Percentiles rank a stretch among this genome's conserved stretches.
These are phyloP conservation scores for Channa argus DNA, from an alignment of 2,113 vertebrate species.

Conservation along the genomic window DNA sequence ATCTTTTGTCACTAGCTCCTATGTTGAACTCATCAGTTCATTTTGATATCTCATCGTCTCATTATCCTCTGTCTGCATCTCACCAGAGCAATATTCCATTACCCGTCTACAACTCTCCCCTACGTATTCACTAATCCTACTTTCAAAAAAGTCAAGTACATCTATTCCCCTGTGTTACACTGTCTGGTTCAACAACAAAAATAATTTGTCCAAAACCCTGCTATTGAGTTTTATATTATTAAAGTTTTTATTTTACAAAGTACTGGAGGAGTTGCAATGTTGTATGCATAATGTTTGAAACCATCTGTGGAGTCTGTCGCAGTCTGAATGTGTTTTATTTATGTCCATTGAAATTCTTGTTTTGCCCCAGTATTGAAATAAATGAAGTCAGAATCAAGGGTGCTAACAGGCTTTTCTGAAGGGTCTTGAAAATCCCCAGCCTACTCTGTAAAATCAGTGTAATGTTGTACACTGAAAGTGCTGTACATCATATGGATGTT, in stretches of 20 bases:
- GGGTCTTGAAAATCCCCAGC: constrained; percentile 64
- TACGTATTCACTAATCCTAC: constrained; percentile 36
- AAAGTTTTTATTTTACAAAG: constrained; percentile 60
- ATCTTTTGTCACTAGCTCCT: constrained; percentile 67
- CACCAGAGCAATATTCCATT: constrained; percentile 64
- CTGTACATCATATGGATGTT: constrained; percentile 81
- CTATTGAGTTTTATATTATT: constrained; percentile 66
- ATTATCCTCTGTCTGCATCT: constrained; percentile 60
- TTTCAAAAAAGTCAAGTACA: constrained; percentile 51
- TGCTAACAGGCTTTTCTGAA: constrained; percentile 74
- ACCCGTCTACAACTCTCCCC: constrained; percentile 37
- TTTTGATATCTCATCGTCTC: constrained; percentile 61
- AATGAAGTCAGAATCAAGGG: constrained; percentile 61
- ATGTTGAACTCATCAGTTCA: constrained; percentile 59
- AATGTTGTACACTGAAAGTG: constrained; percentile 77
- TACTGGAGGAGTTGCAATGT: constrained; percentile 56
- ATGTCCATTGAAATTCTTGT: constrained; percentile 60
- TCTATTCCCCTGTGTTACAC: constrained; percentile 62
- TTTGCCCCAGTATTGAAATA: constrained; percentile 53
- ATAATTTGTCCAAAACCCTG: constrained; percentile 52
- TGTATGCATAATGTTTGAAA: constrained; percentile 63
- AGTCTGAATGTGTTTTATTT: constrained; percentile 69
- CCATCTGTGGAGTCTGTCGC: constrained; percentile 67
- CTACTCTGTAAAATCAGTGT: constrained; percentile 74
- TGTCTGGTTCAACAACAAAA: constrained; percentile 64